Base-by-base conservation (phyloP, 2,797 vertebrate species). In the Rhabdophis nuchalis region DNA sequence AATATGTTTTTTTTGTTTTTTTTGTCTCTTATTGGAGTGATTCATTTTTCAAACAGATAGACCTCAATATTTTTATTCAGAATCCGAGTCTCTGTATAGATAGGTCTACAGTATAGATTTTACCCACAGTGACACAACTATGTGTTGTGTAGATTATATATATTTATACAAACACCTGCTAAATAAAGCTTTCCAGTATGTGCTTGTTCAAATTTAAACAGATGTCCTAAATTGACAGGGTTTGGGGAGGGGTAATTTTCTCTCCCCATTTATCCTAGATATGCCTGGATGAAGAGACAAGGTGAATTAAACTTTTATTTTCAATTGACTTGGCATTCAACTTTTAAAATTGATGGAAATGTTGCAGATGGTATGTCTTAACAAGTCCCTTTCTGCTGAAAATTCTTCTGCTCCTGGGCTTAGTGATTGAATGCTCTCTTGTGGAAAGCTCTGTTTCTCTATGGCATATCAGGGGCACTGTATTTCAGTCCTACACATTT, bases 301-400 rank as follows among this genome's bases (percentile, higher is more conserved):
- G 97, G 95, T 96, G 93, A 96, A 94, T 96, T 94, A 94, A 94
- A 94, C 95, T 96, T 97, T 11, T 90, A 96, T 96, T 97, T 96
- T 96, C 97, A 97, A 96, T 97, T 97, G 95, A 96, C 95, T 91
- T 91, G 1, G 1, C 72, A 91, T 90, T 96, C 91, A 89, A 93
- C 64, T 93, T 93, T 95, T 94, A 96, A 96, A 95, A 87, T 94
- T 92, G 94, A 96, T 92, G 93, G 89, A 96, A 93, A 92, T 95
- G 94, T 94, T 97, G 95, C 97, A 97, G 96, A 97, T 98, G 97
- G 97, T 97, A 94, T 96, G n/a, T 96, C 96, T 98, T 97, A 97
- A 95, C 90, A 96, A 96, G 93, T 96, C 96, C 92, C 95, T 97
- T 96, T 97, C 91, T 96, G 96, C 96, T 96, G 96, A 96, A 96